These are phyloP conservation scores for Aselliscus stoliczkanus DNA, from an alignment of 2,797 vertebrate genomes.

Conservation along the genomic window DNA sequence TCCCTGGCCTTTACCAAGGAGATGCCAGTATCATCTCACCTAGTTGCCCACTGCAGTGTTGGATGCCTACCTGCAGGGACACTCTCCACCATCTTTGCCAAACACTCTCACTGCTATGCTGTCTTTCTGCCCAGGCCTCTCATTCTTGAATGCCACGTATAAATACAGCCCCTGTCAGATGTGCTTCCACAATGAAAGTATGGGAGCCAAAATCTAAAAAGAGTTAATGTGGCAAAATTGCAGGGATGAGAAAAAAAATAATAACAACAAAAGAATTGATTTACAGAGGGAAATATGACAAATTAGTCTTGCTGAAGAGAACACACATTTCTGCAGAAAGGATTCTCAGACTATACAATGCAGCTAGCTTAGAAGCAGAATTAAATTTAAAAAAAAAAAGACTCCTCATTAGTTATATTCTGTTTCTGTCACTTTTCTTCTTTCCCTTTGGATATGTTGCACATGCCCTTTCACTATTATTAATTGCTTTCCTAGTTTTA, in stretches of 20 bases:
- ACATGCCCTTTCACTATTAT: neutral
- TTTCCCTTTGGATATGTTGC: neutral
- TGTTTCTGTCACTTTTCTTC: neutral
- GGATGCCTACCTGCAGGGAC: accelerated
- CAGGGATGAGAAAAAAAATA: neutral
- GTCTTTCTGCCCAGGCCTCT: neutral
- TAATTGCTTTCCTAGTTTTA: neutral
- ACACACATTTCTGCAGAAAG: neutral
- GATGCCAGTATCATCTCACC: neutral
- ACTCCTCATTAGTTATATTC: neutral
- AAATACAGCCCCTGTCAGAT: neutral
- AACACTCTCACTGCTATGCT: no score
- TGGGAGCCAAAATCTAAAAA: neutral
- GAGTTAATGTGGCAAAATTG: neutral
- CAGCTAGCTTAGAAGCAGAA: neutral
- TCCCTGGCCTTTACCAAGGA: neutral
- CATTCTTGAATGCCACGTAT: neutral
- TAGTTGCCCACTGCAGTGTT: accelerated
- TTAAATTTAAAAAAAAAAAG: neutral
- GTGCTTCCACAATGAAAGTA: neutral
- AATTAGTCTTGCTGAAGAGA: neutral
- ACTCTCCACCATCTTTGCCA: neutral
- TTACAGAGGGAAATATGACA: neutral
- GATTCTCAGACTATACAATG: neutral
- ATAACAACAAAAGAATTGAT: neutral